A percentile compares a stretch with the other conserved stretches of the same genome.
phyloP scores from a whole-genome alignment of 2,113 vertebrate species.

The Ornithorhynchus anatinus region DNA sequence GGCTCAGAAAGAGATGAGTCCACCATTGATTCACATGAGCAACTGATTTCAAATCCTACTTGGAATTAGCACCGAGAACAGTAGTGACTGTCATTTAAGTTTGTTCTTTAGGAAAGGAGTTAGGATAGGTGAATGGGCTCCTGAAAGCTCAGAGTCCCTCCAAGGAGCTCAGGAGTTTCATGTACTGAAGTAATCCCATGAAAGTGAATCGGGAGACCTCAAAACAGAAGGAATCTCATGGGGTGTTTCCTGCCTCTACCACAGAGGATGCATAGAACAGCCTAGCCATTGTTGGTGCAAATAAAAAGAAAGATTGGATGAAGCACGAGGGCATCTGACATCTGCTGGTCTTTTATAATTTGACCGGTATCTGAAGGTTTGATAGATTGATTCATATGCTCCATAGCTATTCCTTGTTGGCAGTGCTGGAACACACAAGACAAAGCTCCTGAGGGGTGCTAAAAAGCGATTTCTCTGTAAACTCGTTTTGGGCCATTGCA shows the following conservation, averaged over 20 bases:
- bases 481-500: too few species aligned
- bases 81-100: too few species aligned
- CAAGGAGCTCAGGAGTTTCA: not conserved
- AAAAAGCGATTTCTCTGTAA: too few species aligned
- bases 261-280: not conserved
- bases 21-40: too few species aligned
- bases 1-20: not conserved
- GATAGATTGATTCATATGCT: not conserved
- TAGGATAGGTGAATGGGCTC: too few species aligned
- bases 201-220: not conserved
- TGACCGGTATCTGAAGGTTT: not conserved
- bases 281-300: slow-evolving; percentile 18
- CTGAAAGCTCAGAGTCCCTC: not conserved
- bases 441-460: too few species aligned
- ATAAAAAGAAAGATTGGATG: slow-evolving; percentile 16
- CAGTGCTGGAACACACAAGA: too few species aligned
- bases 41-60: too few species aligned
- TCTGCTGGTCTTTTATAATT: not conserved
- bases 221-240: not conserved
- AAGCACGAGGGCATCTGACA: not conserved
- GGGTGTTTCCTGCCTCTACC: too few species aligned
- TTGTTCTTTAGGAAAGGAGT: too few species aligned
- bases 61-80: too few species aligned
- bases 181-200: not conserved
- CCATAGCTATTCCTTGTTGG: slow-evolving; percentile 8